Evolutionary conservation across 2,113 vertebrate genomes (phyloP), one percentile per base, ranked within the genome.

Genomic region (Thunnus thynnus): DNA sequence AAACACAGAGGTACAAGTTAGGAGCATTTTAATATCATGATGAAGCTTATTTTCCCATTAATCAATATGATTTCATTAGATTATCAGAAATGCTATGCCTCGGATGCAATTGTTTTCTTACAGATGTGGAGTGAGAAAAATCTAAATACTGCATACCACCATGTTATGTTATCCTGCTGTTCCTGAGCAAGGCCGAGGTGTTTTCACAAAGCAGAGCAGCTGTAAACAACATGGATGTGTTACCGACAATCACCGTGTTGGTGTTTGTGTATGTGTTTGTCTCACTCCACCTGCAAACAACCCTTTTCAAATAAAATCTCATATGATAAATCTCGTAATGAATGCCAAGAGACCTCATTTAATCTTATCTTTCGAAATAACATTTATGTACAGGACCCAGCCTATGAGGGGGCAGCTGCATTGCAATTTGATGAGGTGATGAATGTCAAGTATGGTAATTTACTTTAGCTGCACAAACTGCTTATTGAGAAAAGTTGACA

Each of bases 361-460:
- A 48, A 54, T 66, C 54, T 58, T 16, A 20, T 32, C 58, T 61
- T 50, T 47, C 14, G 30, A 69, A 78, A 65, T 41, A 13, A 13
- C 52, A 78, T 60, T 78, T 62, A 62, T 41, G 61, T 18, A 32
- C 32, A 48, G 50, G 18, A 47, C 54, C 79, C 27, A 75, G 58
- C 41, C 36, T 41, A 14, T 47, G 85, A 83, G 76, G 71, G 72
- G 81, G 80, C 83, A 55, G 85, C 0, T 65, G 63, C 58, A 62
- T 50, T 71, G 70, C 41, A 51, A 71, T 66, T 63, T 89, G 80
- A 90, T 71, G 64, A 86, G 62, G 72, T 77, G 79, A 89, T 60
- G 47, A 77, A 72, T 64, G 80, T 77, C 77, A 76, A 80, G 58
- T 63, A 55, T 20, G 72, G 52, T 79, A 69, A 88, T 88, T 84